Conservation (phyloP, 2,797 vertebrate species). For the Oreonectes daqikongensis region DNA sequence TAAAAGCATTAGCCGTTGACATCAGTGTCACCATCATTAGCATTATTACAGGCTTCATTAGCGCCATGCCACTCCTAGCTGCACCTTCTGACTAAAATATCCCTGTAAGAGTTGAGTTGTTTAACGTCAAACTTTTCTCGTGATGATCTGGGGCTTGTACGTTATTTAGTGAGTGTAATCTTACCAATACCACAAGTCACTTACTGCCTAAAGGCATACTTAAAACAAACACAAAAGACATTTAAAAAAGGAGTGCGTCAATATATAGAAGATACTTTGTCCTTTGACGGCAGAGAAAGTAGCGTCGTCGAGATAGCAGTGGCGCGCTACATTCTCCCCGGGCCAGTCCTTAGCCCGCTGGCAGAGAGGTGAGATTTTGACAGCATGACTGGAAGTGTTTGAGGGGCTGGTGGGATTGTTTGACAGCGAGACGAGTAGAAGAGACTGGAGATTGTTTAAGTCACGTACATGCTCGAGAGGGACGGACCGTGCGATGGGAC, state of each 20-base stretch:
- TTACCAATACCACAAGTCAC: neutral
- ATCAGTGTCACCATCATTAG: conserved; percentile 29
- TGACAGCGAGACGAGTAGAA: conserved; percentile 44
- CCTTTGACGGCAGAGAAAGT: conserved; percentile 38
- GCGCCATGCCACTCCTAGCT: conserved; percentile 7
- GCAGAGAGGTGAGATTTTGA: conserved; percentile 78
- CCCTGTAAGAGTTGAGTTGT: neutral
- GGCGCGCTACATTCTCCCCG: conserved; percentile 74
- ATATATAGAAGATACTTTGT: conserved; percentile 45
- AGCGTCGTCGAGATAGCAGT: conserved; percentile 64
- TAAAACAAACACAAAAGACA: conserved; percentile 12
- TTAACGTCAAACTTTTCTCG: neutral
- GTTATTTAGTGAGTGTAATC: neutral
- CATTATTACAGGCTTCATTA: conserved; percentile 11
- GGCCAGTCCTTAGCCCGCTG: conserved; percentile 68
- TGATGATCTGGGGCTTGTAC: neutral
- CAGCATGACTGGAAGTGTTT: conserved; percentile 67
- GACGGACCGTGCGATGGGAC: conserved; percentile 6
- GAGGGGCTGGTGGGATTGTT: conserved; percentile 53
- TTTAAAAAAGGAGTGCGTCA: conserved; percentile 54
- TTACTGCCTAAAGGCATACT: neutral
- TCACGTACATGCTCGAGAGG: conserved; percentile 11
- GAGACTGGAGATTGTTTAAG: conserved; percentile 34
- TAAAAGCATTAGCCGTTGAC: conserved; percentile 47
- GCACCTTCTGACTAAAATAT: neutral